Conservation (phyloP, 2,888 invertebrate species). For the Rotaria magnacalcarata region DNA sequence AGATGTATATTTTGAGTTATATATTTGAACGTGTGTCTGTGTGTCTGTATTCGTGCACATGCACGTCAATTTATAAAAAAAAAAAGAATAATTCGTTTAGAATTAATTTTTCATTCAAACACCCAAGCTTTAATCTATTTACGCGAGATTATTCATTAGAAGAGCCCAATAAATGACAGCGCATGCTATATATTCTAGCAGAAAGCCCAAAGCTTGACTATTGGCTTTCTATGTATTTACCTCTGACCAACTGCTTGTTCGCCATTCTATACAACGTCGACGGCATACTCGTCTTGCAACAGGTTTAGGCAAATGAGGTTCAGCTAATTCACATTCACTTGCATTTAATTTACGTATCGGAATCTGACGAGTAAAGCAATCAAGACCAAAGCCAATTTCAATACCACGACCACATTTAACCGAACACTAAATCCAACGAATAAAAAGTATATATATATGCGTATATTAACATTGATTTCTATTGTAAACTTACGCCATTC, state of each 20-base stretch:
- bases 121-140: not conserved
- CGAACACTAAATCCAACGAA: not conserved
- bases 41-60: not conserved
- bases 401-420: constrained; percentile 34
- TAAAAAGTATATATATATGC: too few species aligned
- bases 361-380: not conserved
- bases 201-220: not conserved
- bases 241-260: constrained; percentile 35
- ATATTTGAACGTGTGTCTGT: not conserved
- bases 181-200: not conserved
- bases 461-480: too few species aligned
- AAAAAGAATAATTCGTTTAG: not conserved
- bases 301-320: not conserved
- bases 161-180: not conserved
- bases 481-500: constrained; percentile 1
- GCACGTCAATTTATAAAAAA: not conserved
- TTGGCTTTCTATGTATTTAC: not conserved
- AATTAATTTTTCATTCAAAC: not conserved
- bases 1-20: not conserved
- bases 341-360: not conserved
- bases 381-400: constrained; percentile 18
- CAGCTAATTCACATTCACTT: constrained; percentile 37
- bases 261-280: constrained; percentile 6
- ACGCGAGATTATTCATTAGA: not conserved
- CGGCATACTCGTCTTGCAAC: not conserved